Conservation (phyloP, 2,797 vertebrate genomes). For the Chelonia mydas region DNA sequence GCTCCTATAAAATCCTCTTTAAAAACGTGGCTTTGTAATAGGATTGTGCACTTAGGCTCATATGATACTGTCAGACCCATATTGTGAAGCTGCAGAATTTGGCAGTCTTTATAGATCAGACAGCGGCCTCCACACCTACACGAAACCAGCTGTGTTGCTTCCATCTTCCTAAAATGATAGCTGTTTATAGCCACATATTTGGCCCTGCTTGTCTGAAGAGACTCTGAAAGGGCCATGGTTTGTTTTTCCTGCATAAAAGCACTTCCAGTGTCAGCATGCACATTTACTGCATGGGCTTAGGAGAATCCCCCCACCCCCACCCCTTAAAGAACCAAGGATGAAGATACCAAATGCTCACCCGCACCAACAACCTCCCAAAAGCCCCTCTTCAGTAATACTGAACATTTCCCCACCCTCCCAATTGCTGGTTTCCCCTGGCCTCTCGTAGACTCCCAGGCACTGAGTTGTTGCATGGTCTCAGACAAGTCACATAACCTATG, state of each 20-base stretch:
- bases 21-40: slow-evolving; percentile 51
- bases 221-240: background rate
- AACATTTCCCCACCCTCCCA: background rate
- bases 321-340: background rate
- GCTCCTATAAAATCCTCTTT: slow-evolving; percentile 53
- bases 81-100: background rate
- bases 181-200: background rate
- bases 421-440: background rate
- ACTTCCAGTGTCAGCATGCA: background rate
- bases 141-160: background rate
- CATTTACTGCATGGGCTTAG: background rate
- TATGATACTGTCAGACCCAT: background rate
- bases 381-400: rapidly evolving
- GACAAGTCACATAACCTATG: rapidly evolving
- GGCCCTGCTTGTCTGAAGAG: background rate
- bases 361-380: background rate
- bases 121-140: background rate
- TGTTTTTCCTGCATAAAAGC: background rate
- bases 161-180: background rate
- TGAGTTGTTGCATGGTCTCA: rapidly evolving
- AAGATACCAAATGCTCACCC: background rate
- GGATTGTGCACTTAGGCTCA: slow-evolving; percentile 37
- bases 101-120: background rate
- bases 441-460: background rate
- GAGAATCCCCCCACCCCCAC: background rate